Evolutionary conservation across 2,888 invertebrate genomes (phyloP), one percentile per base, ranked within the genome.

Genomic region (Dryococelus australis): DNA sequence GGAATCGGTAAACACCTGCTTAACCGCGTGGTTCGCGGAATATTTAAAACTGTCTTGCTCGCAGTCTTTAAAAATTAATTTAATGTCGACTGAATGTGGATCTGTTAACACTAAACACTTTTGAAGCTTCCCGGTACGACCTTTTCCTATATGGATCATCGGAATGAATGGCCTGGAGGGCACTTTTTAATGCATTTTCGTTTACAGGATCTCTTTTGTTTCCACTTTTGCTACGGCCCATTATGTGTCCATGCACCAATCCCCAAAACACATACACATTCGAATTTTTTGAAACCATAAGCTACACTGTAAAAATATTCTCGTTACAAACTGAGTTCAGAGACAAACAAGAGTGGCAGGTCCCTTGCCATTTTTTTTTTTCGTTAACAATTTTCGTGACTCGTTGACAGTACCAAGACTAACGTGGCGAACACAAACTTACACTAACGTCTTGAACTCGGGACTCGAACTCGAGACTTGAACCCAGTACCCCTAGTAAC

Each of bases 121-220:
- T 84, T 8, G 84, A 43, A 27, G 84, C 84, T n/a, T 84, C 35
- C 10, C 84, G 20, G 35, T 43, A 84, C 6, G 84, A 84, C 84
- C 27, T 10, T 43, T 84, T 26, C 84, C 28, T 84, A 43, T 83
- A 8, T 13, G 65, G 65, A 65, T 65, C 65, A 65, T 65, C 65
- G 16, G 65, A 65, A 65, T 9, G 65, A 65, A 65, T 65, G 13
- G 65, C 65, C 24, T 65, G 20, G 24, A 65, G 65, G 16, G 65
- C 65, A 65, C 65, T 65, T 65, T 65, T 65, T 20, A 65, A 65
- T 65, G 65, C 65, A 65, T 65, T 65, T 65, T 65, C 65, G 24
- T n/a, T 65, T 65, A 65, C 65, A 65, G 65, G 65, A 65, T 65
- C 65, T 16, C 65, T 65, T 65, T 24, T 65, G 5, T 65, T 65